Evolutionary conservation across 2,797 vertebrate genomes (phyloP), one percentile per base, ranked within the genome.

Genomic region (Crocodylus rhombifer): DNA sequence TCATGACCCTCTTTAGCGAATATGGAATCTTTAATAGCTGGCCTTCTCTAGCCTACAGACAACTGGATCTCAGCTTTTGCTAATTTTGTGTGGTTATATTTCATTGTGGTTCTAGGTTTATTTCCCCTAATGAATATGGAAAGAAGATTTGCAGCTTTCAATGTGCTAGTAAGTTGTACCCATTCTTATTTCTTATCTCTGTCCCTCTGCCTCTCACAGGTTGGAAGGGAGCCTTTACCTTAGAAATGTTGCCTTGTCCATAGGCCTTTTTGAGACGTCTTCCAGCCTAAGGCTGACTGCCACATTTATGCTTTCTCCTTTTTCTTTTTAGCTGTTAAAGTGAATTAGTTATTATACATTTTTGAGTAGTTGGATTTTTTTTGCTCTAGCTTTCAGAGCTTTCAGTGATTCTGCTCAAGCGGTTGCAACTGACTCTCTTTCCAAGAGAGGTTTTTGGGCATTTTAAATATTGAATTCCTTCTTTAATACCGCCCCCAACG

Each of bases 161-260:
- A 1, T 92, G 71, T 6, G 78, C 28, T 90, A 77, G 79, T 94
- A 91, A 91, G 94, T 94, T 90, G 83, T 67, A 77, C 85, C 80
- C 30, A 55, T 95, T 95, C 86, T 90, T 93, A 84, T 95, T 97
- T 95, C 93, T 95, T 94, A 67, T 94, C 97, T 97, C 91, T 61
- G 33, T 91, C 20, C 63, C 87, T 97, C 78, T 95, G 64, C 78
- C 88, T 96, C 96, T 94, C 85, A 64, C 26, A 87, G 91, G 80
- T 71, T 88, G 56, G 33, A 90, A 95, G 74, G 85, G 91, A 96
- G 83, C 23, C 64, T 95, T 82, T 94, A 5, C 91, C 80, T 95
- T 94, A 85, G 82, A 85, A 94, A 94, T 89, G 36, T 94, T 84
- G 96, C 77, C 88, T 63, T 91, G 30, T 81, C 73, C 82, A 77